These are phyloP conservation scores for Aelia acuminata DNA, from an alignment of 2,888 invertebrate genomes.

Conservation along the genomic window DNA sequence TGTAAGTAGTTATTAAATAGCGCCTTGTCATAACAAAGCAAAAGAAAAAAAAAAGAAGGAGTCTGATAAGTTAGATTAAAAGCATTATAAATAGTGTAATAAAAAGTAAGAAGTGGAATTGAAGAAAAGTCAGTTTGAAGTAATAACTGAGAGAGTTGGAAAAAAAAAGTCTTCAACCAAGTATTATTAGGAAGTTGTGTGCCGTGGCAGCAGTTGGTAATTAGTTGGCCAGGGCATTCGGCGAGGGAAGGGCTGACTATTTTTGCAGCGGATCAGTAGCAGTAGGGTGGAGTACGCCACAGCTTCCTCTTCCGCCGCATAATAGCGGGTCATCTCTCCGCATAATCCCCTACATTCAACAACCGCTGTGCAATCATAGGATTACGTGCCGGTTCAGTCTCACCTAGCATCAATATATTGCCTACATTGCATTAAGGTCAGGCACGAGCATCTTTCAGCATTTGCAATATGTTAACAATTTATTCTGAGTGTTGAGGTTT, in stretches of 20 bases:
- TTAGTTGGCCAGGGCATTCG: constrained; percentile 12
- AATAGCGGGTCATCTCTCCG: not conserved
- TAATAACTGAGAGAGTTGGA: constrained; percentile 3
- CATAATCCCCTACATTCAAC: constrained; percentile 6
- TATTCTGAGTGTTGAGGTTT: no score
- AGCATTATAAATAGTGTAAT: constrained; percentile 53
- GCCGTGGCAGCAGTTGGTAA: constrained; percentile 5
- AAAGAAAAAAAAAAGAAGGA: not conserved
- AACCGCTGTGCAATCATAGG: not conserved
- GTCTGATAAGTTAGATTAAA: constrained; percentile 55
- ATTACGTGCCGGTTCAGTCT: not conserved
- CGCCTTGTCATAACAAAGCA: not conserved
- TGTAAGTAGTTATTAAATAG: not conserved
- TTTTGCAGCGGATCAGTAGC: not conserved
- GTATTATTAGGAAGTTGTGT: constrained; percentile 56
- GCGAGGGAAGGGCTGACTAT: not conserved
- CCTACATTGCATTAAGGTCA: not conserved
- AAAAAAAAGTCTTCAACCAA: not conserved
- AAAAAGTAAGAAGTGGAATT: constrained; percentile 54
- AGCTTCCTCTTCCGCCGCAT: no score
- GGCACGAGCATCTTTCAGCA: not conserved
- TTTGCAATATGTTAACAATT: not conserved
- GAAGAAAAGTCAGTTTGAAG: constrained; percentile 20
- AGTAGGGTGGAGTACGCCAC: not conserved
- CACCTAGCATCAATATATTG: not conserved